Percentiles rank a stretch among this genome's conserved stretches.
These are phyloP conservation scores for Hexactinellida sp. DNA, from an alignment of 37 sponge, comb jelly and placozoan species.

Conservation along the genomic window DNA sequence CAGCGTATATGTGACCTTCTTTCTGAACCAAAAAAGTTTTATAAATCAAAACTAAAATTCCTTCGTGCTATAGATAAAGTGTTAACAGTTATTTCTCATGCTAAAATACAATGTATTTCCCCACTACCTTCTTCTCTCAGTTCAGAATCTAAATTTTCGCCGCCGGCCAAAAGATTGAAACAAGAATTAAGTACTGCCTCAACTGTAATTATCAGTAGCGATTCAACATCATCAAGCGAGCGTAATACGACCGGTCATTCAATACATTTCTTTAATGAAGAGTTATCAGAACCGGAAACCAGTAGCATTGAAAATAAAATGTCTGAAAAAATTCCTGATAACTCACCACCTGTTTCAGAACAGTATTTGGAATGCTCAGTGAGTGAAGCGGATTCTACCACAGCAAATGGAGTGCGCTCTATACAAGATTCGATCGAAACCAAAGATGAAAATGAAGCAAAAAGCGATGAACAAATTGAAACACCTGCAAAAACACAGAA, in stretches of 20 bases:
- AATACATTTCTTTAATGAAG: background rate
- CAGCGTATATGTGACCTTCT: slow-evolving; percentile 89
- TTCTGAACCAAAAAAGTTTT: slow-evolving; percentile 60
- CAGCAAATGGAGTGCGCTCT: background rate
- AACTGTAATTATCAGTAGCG: background rate
- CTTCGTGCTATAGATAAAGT: slow-evolving; percentile 83
- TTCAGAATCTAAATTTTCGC: background rate
- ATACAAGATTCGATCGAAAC: background rate
- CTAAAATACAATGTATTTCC: background rate
- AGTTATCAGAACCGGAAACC: background rate
- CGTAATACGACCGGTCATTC: background rate
- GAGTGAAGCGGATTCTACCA: background rate
- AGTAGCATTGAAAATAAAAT: background rate
- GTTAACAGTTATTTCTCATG: background rate
- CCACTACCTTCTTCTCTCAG: background rate
- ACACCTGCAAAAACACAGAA: too few species aligned
- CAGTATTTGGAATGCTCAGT: background rate
- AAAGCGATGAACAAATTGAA: too few species aligned
- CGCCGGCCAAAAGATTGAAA: background rate
- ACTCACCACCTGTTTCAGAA: background rate
- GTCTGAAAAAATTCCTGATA: background rate
- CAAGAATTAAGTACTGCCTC: background rate
- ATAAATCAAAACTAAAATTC: slow-evolving; percentile 58
- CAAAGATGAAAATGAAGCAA: background rate
- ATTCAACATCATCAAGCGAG: background rate